Conservation (phyloP, 2,797 vertebrate species). For the Cyclopterus lumpus region DNA sequence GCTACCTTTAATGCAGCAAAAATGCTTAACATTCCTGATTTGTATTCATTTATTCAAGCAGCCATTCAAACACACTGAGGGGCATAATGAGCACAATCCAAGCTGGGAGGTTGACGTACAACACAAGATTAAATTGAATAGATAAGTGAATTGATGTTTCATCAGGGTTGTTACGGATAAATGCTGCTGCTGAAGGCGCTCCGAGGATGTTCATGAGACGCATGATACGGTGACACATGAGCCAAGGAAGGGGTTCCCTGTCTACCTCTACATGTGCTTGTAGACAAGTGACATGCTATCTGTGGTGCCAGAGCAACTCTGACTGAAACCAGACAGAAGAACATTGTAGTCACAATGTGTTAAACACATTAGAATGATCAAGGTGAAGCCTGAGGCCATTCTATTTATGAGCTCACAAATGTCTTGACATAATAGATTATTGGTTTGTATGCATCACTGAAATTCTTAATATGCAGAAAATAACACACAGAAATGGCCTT, state of each 20-base stretch:
- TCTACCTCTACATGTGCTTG: background rate
- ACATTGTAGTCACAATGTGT: background rate
- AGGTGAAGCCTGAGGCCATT: background rate
- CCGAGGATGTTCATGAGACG: conserved; percentile 29
- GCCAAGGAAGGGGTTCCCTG: background rate
- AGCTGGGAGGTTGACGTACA: conserved; percentile 42
- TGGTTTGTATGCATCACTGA: background rate
- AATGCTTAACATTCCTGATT: conserved; percentile 15
- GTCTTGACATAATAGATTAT: background rate
- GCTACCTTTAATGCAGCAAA: conserved; percentile 30
- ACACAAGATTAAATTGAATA: conserved; percentile 37
- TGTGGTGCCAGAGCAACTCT: background rate
- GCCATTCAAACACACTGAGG: conserved; percentile 47
- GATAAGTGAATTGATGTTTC: conserved; percentile 53
- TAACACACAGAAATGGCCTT: background rate
- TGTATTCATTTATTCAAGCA: conserved; percentile 59
- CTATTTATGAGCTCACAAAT: background rate
- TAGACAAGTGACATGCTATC: background rate
- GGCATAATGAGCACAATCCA: conserved; percentile 58
- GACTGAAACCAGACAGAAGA: background rate
- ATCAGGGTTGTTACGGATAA: conserved; percentile 41
- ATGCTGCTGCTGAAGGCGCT: conserved; percentile 42
- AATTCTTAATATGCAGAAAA: background rate
- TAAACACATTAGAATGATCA: background rate
- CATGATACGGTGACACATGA: conserved; percentile 27